These are phyloP conservation scores for Dryomyza anilis DNA, from an alignment of 2,888 invertebrate species.

Conservation along the genomic window DNA sequence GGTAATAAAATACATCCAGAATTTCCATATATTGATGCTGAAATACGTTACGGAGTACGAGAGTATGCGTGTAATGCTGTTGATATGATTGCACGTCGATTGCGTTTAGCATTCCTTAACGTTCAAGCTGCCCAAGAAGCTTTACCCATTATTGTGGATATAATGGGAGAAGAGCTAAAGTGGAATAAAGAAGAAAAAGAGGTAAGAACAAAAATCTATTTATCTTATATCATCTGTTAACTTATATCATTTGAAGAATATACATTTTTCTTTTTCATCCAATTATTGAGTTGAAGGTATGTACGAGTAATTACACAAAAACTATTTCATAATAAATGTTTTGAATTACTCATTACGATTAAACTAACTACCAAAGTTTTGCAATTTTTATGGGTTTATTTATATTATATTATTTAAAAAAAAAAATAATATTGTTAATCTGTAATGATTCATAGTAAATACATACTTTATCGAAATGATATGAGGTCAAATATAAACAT, in stretches of 20 bases:
- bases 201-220: constrained; percentile 58
- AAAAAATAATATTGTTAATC: too few species aligned
- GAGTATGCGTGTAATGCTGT: constrained; percentile 97
- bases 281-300: neutral
- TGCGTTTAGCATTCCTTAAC: constrained; percentile 95
- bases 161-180: constrained; percentile 95
- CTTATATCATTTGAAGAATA: too few species aligned
- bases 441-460: too few species aligned
- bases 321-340: too few species aligned
- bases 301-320: too few species aligned
- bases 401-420: too few species aligned
- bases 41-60: constrained; percentile 87
- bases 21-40: constrained; percentile 98
- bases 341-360: too few species aligned
- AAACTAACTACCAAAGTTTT: too few species aligned
- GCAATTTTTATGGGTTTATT: too few species aligned
- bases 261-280: neutral
- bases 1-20: constrained; percentile 96
- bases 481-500: too few species aligned
- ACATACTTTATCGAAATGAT: too few species aligned
- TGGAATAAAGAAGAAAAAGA: constrained; percentile 83
- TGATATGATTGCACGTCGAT: constrained; percentile 94
- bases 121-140: constrained; percentile 97
- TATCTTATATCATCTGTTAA: too few species aligned
- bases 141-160: constrained; percentile 86